Percentiles rank a stretch among this genome's conserved stretches.
Evolutionary conservation across 2,113 vertebrate genomes (phyloP).

Genomic region (Aspiorhynchus laticeps): DNA sequence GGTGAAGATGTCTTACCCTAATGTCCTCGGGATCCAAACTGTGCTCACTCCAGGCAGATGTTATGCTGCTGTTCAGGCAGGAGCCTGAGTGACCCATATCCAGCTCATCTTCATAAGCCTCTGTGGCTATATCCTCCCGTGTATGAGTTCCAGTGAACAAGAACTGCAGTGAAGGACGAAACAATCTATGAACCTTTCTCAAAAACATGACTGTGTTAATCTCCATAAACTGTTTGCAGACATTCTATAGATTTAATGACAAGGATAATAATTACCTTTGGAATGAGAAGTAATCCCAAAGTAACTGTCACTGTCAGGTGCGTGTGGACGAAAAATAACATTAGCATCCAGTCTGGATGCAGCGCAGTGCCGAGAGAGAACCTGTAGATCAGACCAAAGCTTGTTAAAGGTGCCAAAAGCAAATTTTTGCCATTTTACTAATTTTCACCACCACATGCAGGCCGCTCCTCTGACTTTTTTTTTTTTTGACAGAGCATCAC

Average conservation of each 20-base stretch:
- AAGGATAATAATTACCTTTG: slow-evolving; percentile 84
- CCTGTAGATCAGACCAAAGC: slow-evolving; percentile 70
- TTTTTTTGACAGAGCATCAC: neutral
- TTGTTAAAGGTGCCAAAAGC: neutral
- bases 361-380: slow-evolving; percentile 90
- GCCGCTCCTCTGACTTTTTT: neutral
- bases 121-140: slow-evolving; percentile 92
- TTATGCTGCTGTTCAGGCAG: slow-evolving; percentile 98
- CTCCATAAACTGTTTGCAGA: neutral
- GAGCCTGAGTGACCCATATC: slow-evolving; percentile 98
- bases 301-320: slow-evolving; percentile 96
- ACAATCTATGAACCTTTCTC: neutral
- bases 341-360: slow-evolving; percentile 96
- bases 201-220: neutral
- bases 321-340: slow-evolving; percentile 94
- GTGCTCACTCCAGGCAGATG: slow-evolving; percentile 97
- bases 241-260: neutral
- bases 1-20: slow-evolving; percentile 74
- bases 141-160: slow-evolving; percentile 89
- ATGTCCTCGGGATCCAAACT: slow-evolving; percentile 98
- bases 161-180: slow-evolving; percentile 77
- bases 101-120: slow-evolving; percentile 96
- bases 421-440: neutral
- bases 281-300: slow-evolving; percentile 90
- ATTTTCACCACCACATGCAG: neutral